Evolutionary conservation across 2,113 vertebrate species (phyloP).

Genomic region (Ascaphus truei): DNA sequence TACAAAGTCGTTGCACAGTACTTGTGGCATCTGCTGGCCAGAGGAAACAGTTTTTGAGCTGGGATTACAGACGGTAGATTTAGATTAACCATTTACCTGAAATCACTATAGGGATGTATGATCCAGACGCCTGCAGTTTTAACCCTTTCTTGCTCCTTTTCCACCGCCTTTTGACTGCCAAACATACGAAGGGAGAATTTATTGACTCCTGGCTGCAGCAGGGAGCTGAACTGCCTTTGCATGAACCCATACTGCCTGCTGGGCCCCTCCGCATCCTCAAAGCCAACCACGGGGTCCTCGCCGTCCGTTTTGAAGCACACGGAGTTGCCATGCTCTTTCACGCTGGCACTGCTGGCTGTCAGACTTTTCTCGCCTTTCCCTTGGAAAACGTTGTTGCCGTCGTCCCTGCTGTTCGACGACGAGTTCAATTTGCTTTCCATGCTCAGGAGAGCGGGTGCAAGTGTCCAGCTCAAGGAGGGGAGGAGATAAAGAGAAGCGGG

Average conservation of each 20-base stretch:
- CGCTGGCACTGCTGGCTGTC: conserved; percentile 53
- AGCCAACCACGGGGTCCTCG: conserved; percentile 77
- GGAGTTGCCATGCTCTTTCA: conserved; percentile 90
- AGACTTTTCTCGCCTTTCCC: conserved; percentile 41
- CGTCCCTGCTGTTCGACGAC: conserved; percentile 83
- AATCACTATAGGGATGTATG: conserved; percentile 98
- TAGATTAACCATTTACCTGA: conserved; percentile 77
- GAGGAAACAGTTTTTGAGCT: background rate
- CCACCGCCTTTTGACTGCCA: conserved; percentile 96
- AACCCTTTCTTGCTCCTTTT: conserved; percentile 96
- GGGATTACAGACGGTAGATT: background rate
- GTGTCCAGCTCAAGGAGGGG: background rate
- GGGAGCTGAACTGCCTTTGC: conserved; percentile 94
- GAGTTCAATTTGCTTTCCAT: conserved; percentile 92
- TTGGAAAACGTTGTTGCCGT: conserved; percentile 59
- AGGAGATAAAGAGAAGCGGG: conserved; percentile 20
- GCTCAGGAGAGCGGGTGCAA: conserved; percentile 37
- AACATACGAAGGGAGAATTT: conserved; percentile 99
- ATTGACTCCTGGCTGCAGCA: conserved; percentile 97
- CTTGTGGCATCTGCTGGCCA: conserved; percentile 17
- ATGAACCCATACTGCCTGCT: conserved; percentile 84
- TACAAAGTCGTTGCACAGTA: background rate
- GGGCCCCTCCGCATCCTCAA: conserved; percentile 79
- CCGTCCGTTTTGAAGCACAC: conserved; percentile 90
- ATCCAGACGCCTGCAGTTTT: conserved; percentile 98